phyloP scores from a whole-genome alignment of 2,888 invertebrate species.

The Megaustenia siamemsis region DNA sequence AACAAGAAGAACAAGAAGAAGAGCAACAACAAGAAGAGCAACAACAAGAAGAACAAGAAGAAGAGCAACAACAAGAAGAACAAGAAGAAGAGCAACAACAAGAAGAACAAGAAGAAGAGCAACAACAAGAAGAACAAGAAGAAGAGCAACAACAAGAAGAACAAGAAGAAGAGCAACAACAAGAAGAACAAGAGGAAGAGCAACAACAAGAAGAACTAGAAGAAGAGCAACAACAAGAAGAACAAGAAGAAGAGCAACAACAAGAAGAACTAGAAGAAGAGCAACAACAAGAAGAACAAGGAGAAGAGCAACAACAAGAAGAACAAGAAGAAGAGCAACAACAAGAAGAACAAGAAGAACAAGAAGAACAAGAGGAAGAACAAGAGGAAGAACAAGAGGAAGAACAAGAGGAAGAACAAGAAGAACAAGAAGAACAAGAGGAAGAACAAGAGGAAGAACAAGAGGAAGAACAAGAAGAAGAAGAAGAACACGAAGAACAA shows the following conservation, averaged over 20 bases:
- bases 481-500: background rate
- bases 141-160: background rate
- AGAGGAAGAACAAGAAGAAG: background rate
- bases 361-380: background rate
- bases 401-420: background rate
- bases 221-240: background rate
- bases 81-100: background rate
- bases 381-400: background rate
- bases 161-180: background rate
- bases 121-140: conserved; percentile 40
- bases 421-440: background rate
- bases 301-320: background rate
- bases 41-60: too few relatives aligned
- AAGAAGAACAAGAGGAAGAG: background rate
- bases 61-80: background rate
- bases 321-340: background rate
- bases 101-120: background rate
- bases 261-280: background rate
- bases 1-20: too few relatives aligned
- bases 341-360: background rate
- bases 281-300: background rate
- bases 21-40: too few relatives aligned
- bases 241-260: background rate
- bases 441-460: background rate
- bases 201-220: background rate